These are phyloP conservation scores for Pachymerium ferrugineum DNA, from an alignment of 2,888 invertebrate species.

Conservation along the genomic window DNA sequence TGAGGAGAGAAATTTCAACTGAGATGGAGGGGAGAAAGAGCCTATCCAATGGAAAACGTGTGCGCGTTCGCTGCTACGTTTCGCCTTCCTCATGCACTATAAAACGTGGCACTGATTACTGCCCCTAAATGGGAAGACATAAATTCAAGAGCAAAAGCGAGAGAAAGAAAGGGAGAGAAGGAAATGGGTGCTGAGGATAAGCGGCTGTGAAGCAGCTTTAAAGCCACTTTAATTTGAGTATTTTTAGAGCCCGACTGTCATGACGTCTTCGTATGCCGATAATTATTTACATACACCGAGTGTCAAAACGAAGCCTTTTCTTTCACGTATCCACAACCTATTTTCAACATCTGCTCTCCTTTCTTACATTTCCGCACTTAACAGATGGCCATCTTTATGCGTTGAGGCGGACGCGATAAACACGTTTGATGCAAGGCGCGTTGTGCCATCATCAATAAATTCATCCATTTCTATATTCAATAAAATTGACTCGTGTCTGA, in stretches of 20 bases:
- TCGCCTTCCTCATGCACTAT: constrained; percentile 27
- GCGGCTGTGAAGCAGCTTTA: constrained; percentile 19
- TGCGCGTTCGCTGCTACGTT: constrained; percentile 25
- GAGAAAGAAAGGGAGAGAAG: background rate
- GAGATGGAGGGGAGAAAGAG: constrained; percentile 20
- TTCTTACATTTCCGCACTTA: constrained; percentile 5
- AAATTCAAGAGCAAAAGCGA: constrained; percentile 27
- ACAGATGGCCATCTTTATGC: constrained; percentile 20
- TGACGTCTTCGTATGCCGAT: constrained; percentile 16
- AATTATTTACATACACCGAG: constrained; percentile 21
- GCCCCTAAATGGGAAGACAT: constrained; percentile 27
- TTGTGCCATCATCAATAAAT: constrained; percentile 5
- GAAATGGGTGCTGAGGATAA: constrained; percentile 25
- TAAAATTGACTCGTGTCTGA: background rate
- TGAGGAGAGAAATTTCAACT: constrained; percentile 22
- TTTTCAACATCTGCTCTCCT: constrained; percentile 17
- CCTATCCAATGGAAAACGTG: constrained; percentile 27
- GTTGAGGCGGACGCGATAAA: background rate
- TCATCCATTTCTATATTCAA: background rate
- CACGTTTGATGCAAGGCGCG: constrained; percentile 2
- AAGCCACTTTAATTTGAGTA: constrained; percentile 24
- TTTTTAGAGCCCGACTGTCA: constrained; percentile 19
- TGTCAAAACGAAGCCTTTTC: constrained; percentile 16
- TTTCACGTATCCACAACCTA: background rate
- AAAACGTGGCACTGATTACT: constrained; percentile 27